These are phyloP conservation scores for Bombus vancouverensis DNA, from an alignment of 1,140 invertebrate genomes.

Conservation along the genomic window DNA sequence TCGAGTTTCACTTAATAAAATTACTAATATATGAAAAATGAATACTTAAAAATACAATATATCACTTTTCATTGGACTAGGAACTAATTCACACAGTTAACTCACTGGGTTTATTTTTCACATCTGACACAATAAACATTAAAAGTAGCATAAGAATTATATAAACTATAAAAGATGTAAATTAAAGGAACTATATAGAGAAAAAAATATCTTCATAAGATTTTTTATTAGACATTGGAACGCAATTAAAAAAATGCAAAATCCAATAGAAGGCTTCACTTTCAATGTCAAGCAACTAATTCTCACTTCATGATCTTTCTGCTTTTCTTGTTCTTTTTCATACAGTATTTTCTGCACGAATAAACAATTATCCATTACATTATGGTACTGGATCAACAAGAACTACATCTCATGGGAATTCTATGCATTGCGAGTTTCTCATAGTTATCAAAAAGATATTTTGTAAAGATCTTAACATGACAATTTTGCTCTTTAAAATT, in stretches of 20 bases:
- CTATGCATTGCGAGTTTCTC: slow-evolving; percentile 18
- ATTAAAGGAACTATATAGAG: slow-evolving; percentile 57
- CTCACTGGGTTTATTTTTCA: slow-evolving; percentile 55
- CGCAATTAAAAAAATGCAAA: slow-evolving; percentile 33
- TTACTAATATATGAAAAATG: slow-evolving; percentile 52
- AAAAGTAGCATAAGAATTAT: slow-evolving; percentile 35
- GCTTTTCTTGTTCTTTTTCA: neutral
- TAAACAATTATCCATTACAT: slow-evolving; percentile 46
- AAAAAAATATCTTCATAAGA: slow-evolving; percentile 35
- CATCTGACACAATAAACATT: slow-evolving; percentile 30
- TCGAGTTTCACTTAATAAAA: slow-evolving; percentile 56
- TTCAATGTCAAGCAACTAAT: slow-evolving; percentile 64
- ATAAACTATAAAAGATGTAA: slow-evolving; percentile 47
- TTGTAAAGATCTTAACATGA: slow-evolving; percentile 45
- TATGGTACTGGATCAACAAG: slow-evolving; percentile 43
- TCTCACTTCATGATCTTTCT: slow-evolving; percentile 26
- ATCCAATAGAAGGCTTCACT: slow-evolving; percentile 69
- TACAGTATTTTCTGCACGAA: slow-evolving; percentile 62
- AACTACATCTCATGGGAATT: slow-evolving; percentile 38
- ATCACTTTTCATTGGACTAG: slow-evolving; percentile 76
- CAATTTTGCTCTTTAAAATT: slow-evolving; percentile 72
- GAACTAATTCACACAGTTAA: slow-evolving; percentile 71
- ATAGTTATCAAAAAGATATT: slow-evolving; percentile 50
- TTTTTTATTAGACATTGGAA: slow-evolving; percentile 17
- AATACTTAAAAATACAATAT: slow-evolving; percentile 56